Evolutionary conservation across 2,113 vertebrate genomes (phyloP).

Genomic region (Smithornis capensis): DNA sequence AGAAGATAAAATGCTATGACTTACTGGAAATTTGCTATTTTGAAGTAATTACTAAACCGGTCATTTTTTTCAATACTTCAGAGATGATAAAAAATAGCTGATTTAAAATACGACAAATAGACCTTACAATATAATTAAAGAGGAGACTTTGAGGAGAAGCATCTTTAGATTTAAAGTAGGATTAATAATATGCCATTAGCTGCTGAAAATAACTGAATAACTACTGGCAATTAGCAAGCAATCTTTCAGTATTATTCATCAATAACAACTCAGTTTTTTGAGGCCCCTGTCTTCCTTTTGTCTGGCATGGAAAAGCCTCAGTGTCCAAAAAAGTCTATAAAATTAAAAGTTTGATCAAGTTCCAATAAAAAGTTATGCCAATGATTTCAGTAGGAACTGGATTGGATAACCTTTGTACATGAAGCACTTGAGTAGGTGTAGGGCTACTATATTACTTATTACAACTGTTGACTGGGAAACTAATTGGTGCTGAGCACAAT

Average conservation of each 20-base stretch:
- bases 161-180: background rate
- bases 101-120: background rate
- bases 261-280: background rate
- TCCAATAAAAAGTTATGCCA: background rate
- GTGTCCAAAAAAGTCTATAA: background rate
- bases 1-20: conserved; percentile 14
- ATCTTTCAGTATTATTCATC: background rate
- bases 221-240: background rate
- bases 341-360: background rate
- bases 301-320: background rate
- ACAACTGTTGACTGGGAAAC: background rate
- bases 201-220: background rate
- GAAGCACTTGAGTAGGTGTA: background rate
- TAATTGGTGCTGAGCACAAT: background rate
- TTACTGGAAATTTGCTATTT: conserved; percentile 4
- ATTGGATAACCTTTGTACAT: background rate
- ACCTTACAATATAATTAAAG: background rate
- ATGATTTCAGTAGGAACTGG: background rate
- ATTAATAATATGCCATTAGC: background rate
- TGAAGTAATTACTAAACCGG: conserved; percentile 9
- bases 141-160: background rate
- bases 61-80: conserved; percentile 6
- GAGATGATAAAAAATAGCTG: conserved; percentile 16
- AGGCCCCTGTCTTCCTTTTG: background rate
- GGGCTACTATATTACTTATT: background rate